Conservation (phyloP, 2,888 invertebrate genomes). For the Platypus cylindrus region DNA sequence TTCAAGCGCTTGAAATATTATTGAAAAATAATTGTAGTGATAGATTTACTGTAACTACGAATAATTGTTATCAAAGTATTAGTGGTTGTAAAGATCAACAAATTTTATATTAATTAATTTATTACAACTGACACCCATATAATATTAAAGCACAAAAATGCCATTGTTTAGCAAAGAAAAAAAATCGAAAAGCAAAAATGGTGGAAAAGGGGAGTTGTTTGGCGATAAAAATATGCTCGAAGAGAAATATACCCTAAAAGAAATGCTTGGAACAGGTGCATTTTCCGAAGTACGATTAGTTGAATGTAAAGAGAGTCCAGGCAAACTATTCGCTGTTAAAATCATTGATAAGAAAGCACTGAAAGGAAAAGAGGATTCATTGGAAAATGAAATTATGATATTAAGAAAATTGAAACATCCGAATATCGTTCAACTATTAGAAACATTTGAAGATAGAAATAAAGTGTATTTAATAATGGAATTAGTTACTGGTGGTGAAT, state of each 20-base stretch:
- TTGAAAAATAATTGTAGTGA: conserved; percentile 26
- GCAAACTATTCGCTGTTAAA: conserved; percentile 90
- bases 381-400: conserved; percentile 98
- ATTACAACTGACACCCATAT: neutral
- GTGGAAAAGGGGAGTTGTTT: conserved; percentile 33
- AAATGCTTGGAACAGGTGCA: conserved; percentile 87
- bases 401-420: conserved; percentile 90
- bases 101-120: conserved; percentile 41
- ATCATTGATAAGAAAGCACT: conserved; percentile 98
- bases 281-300: conserved; percentile 96
- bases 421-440: conserved; percentile 93
- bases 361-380: conserved; percentile 96
- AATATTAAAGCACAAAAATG: conserved; percentile 41
- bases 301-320: conserved; percentile 82
- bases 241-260: conserved; percentile 81
- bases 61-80: conserved; percentile 45
- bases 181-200: conserved; percentile 58
- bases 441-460: conserved; percentile 95
- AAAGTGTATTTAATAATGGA: conserved; percentile 97
- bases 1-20: conserved; percentile 52
- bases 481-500: conserved; percentile 94
- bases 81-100: conserved; percentile 46
- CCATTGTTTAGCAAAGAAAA: conserved; percentile 83
- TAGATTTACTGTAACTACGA: too few species aligned
- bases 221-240: conserved; percentile 66